Base-by-base conservation (phyloP, 2,113 vertebrate genomes). In the Mesitornis unicolor region DNA sequence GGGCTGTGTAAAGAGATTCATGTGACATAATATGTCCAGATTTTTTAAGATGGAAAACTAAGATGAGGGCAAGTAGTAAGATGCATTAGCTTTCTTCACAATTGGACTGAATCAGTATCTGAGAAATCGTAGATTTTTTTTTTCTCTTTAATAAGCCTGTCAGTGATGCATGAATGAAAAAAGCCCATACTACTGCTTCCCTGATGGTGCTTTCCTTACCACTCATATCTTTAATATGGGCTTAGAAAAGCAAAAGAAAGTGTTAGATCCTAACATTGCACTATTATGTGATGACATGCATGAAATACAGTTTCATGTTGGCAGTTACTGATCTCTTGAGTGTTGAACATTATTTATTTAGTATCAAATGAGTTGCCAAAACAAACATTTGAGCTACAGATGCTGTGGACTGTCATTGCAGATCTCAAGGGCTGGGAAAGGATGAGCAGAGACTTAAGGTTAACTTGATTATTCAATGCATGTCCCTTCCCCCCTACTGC, bases 161-260 rank as follows among this genome's bases (percentile, higher is more conserved):
- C 25, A 38, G 64, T 63, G 35, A 61, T 19, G 9, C 19, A n/a
- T n/a, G 28, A 64, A 48, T 65, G 6, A 78, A 63, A 67, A n/a
- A 64, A 16, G 7, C n/a, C 5, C 0, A 0, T 40, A 16, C 68
- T 84, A 80, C 48, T 59, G 8, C n/a, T 75, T 76, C 40, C 7
- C 16, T 53, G 40, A 6, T 29, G 20, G 8, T 76, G 16, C 35
- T 79, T 64, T 64, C 26, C 5, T 4, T 47, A 45, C 7, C 10
- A 53, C 18, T 75, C 2, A 7, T 67, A 31, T 35, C 74, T 38
- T 59, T 70, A 42, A 25, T 42, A 60, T 16, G 21, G 40, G 35
- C 11, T 74, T 48, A 22, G 12, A 70, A 64, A 24, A 79, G 25
- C 25, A 59, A 79, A 79, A 59, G 40, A 54, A 56, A 15, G 1